Evolutionary conservation across 2,113 vertebrate genomes (phyloP), one percentile per base, ranked within the genome.

Genomic region (Brienomyrus brachyistius): DNA sequence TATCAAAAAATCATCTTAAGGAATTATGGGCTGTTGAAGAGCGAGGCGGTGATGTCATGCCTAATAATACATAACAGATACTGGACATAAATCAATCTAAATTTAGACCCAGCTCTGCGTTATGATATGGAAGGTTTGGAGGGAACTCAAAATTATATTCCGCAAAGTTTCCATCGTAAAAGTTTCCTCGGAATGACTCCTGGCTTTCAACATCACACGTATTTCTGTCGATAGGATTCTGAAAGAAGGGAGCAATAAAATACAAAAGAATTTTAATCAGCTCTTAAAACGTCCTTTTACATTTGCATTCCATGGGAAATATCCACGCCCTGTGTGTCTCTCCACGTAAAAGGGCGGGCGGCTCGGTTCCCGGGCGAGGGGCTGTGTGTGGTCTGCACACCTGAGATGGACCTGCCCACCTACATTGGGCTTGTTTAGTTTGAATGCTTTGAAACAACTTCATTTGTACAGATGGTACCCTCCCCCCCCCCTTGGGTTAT

Each of bases 191-290:
- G 31, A 90, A 88, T 66, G 52, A 83, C 86, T 82, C 59, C 86
- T 90, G 90, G 86, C 90, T 88, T 90, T 90, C 43, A 83, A 31
- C 70, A 54, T 83, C 74, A 56, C 86, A 50, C 66, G 35, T 62
- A 48, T 90, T 88, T 90, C 59, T 77, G 84, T 89, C 89, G 84
- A 85, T 86, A 89, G 56, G 84, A 85, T 89, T 89, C 89, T 8
- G 45, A 84, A 45, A 11, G 45, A 89, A 90, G 70, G 85, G 40
- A 27, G 85, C 66, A 90, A 87, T 90, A 90, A 90, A 90, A 47
- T 52, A 54, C 56, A 66, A 50, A 90, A 90, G 84, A 90, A 90
- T 90, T 90, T 90, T 87, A 90, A 90, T 90, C 89, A 90, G 89
- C 85, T 87, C 89, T 54, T 90, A 87, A 87, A 90, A 87, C 5